phyloP scores from a whole-genome alignment of 1,140 invertebrate genomes.

The Bombyx mori region ASM3026992v2 NC_085132.1:10341501-10342000 shows the following conservation, averaged over 20 bases:
- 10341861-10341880: conserved; percentile 9
- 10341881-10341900: conserved; percentile 11
- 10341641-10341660: too few species aligned
- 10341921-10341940: conserved; percentile 15
- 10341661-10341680: conserved; percentile 5
- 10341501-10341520: too few species aligned
- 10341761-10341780: conserved; percentile 8
- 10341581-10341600: too few species aligned
- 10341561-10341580: too few species aligned
- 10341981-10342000: conserved; percentile 22
- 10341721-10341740: conserved; percentile 15
- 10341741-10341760: conserved; percentile 2
- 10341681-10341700: conserved; percentile 17
- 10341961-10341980: conserved; percentile 9
- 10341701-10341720: conserved; percentile 16
- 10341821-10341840: conserved; percentile 4
- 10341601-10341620: too few species aligned
- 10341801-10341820: conserved; percentile 5
- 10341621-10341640: too few species aligned
- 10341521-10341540: too few species aligned
- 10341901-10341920: background rate
- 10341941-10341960: conserved; percentile 13
- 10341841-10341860: conserved; percentile 16
- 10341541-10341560: too few species aligned
- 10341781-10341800: conserved; percentile 10